Base-by-base conservation (phyloP, 2,888 invertebrate species). In the Cheilosia pagana region DNA sequence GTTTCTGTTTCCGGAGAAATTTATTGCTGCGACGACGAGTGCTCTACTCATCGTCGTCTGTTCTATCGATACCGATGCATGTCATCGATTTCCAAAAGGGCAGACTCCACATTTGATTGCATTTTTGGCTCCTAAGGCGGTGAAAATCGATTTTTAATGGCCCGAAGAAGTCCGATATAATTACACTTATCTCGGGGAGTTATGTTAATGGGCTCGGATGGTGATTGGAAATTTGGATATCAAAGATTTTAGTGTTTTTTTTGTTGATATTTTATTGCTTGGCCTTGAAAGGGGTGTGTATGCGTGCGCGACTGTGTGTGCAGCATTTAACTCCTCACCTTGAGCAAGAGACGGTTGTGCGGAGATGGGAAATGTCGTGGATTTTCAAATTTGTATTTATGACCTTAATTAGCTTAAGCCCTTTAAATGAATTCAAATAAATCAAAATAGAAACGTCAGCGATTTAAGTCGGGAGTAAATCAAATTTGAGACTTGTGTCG, bases 61-160 rank as follows among this genome's bases (percentile, higher is more conserved):
- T 39, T 31, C 19, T 39, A 39, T 60, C 52, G 60, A 65, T 68
- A 55, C 62, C 68, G 53, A 41, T 62, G 62, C 63, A 62, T 81
- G 62, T 75, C 75, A 81, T 75, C 75, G 75, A 68, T 79, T 67
- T 39, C 60, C 48, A 75, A 35, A 63, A 52, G 62, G 55, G 75
- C 50, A 67, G 62, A 68, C 63, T 28, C 31, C 48, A 45, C 31
- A 21, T 82, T 83, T 83, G 79, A 83, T 83, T 83, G 79, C 79
- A 79, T 79, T 79, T 62, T 74, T 63, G 83, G 79, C 79, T 74
- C 74, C 83, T 63, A 70, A 55, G 71, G 68, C 67, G 63, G 48
- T 70, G 74, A 59, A 79, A 79, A 83, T 83, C 83, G 83, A 74
- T 83, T 83, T 83, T 83, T 83, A 83, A 83, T 83, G 74, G 74